Percentiles rank a stretch among this genome's conserved stretches.
Evolutionary conservation across 1,140 invertebrate genomes (phyloP).

Genomic region (Chelonus insularis): DNA sequence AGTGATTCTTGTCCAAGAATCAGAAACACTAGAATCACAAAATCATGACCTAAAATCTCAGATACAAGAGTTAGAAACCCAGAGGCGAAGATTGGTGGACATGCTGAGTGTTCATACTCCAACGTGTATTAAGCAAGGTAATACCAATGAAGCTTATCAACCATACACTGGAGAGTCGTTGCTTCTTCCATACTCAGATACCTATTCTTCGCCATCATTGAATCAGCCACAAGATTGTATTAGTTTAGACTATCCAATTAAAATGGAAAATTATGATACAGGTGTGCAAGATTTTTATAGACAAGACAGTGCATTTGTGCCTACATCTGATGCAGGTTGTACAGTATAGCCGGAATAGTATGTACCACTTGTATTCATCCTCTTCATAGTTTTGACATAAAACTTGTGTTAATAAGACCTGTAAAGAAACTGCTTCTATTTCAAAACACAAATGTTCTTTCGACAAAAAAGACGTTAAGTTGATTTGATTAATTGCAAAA

Average conservation of each 20-base stretch:
- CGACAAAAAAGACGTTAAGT: too few species aligned
- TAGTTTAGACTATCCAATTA: slow-evolving; percentile 51
- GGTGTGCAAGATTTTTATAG: slow-evolving; percentile 48
- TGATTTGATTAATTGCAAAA: too few species aligned
- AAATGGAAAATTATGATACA: slow-evolving; percentile 51
- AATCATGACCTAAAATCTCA: slow-evolving; percentile 83
- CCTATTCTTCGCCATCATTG: slow-evolving; percentile 46
- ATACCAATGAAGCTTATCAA: slow-evolving; percentile 38
- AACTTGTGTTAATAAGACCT: too few species aligned
- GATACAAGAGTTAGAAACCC: slow-evolving; percentile 75
- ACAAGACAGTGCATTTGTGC: slow-evolving; percentile 52
- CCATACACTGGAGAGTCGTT: slow-evolving; percentile 42
- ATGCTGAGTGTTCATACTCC: slow-evolving; percentile 74
- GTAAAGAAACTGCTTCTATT: too few species aligned
- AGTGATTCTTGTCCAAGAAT: slow-evolving; percentile 83
- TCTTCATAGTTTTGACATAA: too few species aligned
- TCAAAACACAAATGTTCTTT: too few species aligned
- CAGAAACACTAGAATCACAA: slow-evolving; percentile 82
- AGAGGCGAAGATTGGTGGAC: slow-evolving; percentile 72
- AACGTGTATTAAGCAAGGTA: slow-evolving; percentile 69
- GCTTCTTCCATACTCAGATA: slow-evolving; percentile 53
- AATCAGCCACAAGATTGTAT: slow-evolving; percentile 51
- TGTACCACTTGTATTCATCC: too few species aligned
- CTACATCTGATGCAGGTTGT: slow-evolving; percentile 50
- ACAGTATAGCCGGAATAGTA: slow-evolving; percentile 46